These are phyloP conservation scores for Oncorhynchus gorbuscha DNA, from an alignment of 2,113 vertebrate genomes.

Conservation along the genomic window DNA sequence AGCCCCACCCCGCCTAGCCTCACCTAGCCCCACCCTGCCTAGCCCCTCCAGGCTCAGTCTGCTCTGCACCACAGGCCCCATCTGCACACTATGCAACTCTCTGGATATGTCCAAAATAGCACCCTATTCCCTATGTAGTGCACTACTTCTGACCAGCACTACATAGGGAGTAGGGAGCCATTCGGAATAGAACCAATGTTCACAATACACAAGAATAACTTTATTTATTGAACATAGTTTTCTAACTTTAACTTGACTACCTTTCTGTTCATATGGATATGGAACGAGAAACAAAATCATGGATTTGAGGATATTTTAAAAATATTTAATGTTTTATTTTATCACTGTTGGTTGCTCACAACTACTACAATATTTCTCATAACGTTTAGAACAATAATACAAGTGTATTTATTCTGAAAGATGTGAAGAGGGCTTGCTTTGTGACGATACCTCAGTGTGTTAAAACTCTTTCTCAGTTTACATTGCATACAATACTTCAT, in stretches of 20 bases:
- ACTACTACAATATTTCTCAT: neutral
- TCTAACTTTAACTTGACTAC: slow-evolving; percentile 23
- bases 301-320: slow-evolving; percentile 40
- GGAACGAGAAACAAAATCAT: slow-evolving; percentile 42
- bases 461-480: slow-evolving; percentile 58
- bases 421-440: slow-evolving; percentile 50
- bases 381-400: neutral
- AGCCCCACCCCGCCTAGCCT: too few species aligned
- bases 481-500: slow-evolving; percentile 57
- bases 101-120: too few species aligned
- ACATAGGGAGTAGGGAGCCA: too few species aligned
- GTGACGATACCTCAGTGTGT: slow-evolving; percentile 58
- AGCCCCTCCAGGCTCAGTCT: neutral
- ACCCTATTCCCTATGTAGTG: too few species aligned
- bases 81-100: slow-evolving; percentile 82
- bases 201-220: slow-evolving; percentile 83
- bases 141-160: too few species aligned
- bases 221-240: slow-evolving; percentile 95
- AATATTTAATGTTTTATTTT: slow-evolving; percentile 55
- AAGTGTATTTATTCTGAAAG: slow-evolving; percentile 58
- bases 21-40: too few species aligned
- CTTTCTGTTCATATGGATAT: slow-evolving; percentile 82
- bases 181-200: slow-evolving; percentile 44
- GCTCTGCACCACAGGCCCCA: slow-evolving; percentile 56
- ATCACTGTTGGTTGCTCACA: slow-evolving; percentile 61